Conservation (phyloP, 2,888 invertebrate species). For the Caradrina clavipalpis region DNA sequence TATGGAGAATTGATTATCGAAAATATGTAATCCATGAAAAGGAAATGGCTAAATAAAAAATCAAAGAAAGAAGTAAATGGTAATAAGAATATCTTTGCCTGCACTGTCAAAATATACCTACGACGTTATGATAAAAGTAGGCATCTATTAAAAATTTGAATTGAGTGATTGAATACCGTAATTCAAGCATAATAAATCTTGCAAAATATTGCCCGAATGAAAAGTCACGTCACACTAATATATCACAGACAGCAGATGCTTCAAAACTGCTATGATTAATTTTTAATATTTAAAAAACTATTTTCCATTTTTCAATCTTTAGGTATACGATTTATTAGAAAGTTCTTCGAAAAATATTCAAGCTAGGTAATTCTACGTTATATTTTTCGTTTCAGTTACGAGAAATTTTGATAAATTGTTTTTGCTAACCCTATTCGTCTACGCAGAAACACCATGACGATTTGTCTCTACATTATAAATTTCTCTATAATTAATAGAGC, state of each 20-base stretch:
- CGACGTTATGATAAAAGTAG: background rate
- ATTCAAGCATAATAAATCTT: conserved; percentile 28
- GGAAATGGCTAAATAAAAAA: too few species aligned
- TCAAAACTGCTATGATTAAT: conserved; percentile 33
- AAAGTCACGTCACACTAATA: conserved; percentile 36
- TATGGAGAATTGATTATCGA: background rate
- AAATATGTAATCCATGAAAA: too few species aligned
- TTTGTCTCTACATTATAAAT: conserved; percentile 86
- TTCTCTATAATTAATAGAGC: conserved; percentile 86
- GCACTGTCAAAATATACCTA: background rate
- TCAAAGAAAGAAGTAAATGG: too few species aligned
- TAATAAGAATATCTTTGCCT: too few species aligned
- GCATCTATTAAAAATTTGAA: background rate
- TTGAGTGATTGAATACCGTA: conserved; percentile 41
- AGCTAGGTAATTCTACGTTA: too few species aligned
- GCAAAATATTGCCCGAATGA: conserved; percentile 18
- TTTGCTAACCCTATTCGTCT: conserved; percentile 73
- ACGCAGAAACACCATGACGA: conserved; percentile 74
- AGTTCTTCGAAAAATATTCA: background rate
- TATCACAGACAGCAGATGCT: conserved; percentile 26
- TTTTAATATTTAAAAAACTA: conserved; percentile 4
- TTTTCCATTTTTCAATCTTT: conserved; percentile 11
- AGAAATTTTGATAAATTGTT: conserved; percentile 25
- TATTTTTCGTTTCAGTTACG: background rate
- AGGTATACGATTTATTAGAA: background rate